Evolutionary conservation across 2,888 invertebrate species (phyloP).

Genomic region (Agrotis clavis): DNA sequence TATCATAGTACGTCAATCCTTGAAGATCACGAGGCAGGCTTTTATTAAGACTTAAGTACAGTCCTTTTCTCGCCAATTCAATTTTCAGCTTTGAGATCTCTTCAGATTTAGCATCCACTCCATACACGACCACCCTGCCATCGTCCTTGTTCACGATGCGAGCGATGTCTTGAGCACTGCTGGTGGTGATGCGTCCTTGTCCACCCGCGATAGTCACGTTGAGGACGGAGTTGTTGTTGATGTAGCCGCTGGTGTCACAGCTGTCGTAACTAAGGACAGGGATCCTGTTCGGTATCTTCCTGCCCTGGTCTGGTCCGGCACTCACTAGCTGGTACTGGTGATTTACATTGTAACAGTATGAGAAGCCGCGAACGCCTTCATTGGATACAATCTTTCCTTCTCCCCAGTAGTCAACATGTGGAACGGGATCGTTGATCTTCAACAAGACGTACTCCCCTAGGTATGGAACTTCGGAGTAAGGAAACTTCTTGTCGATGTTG

Average conservation of each 20-base stretch:
- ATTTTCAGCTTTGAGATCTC: slow-evolving; percentile 61
- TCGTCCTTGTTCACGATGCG: slow-evolving; percentile 66
- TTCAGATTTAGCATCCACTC: slow-evolving; percentile 52
- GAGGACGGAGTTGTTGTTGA: slow-evolving; percentile 67
- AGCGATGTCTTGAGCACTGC: slow-evolving; percentile 70
- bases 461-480: slow-evolving; percentile 74
- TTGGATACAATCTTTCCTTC: slow-evolving; percentile 66
- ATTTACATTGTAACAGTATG: slow-evolving; percentile 73
- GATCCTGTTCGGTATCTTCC: slow-evolving; percentile 74
- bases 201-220: slow-evolving; percentile 69
- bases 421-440: slow-evolving; percentile 55
- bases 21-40: slow-evolving; percentile 56
- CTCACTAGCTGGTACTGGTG: slow-evolving; percentile 69
- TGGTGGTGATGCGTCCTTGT: slow-evolving; percentile 64
- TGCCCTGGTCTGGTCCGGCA: slow-evolving; percentile 66
- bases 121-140: slow-evolving; percentile 70
- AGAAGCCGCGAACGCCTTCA: slow-evolving; percentile 65
- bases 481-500: slow-evolving; percentile 67
- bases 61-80: slow-evolving; percentile 52
- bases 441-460: slow-evolving; percentile 70
- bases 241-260: slow-evolving; percentile 71
- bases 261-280: slow-evolving; percentile 67
- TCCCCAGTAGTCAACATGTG: slow-evolving; percentile 76
- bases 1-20: slow-evolving; percentile 65
- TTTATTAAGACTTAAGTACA: slow-evolving; percentile 56